phyloP scores from a whole-genome alignment of 1,140 invertebrate genomes.

The Marisa cornuarietis region DNA sequence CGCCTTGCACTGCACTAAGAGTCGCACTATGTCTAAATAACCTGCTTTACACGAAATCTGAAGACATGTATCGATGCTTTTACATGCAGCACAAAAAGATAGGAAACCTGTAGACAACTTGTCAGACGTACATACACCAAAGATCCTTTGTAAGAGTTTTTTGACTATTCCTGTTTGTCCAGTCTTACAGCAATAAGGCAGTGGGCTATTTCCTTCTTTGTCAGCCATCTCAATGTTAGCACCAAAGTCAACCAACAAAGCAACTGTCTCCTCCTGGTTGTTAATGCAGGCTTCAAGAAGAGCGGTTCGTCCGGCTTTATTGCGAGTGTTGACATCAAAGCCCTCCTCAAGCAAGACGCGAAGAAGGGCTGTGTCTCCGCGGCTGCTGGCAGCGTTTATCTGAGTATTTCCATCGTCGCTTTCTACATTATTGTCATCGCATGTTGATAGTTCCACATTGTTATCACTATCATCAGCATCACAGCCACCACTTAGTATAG shows the following conservation, averaged over 20 bases:
- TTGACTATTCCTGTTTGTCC: not conserved
- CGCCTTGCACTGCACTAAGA: not conserved
- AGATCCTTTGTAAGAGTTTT: not conserved
- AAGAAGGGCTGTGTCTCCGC: not conserved
- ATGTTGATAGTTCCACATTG: not conserved
- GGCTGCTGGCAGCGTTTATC: not conserved
- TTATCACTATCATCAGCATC: too few species aligned
- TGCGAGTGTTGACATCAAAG: not conserved
- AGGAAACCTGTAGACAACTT: not conserved
- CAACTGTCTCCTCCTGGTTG: not conserved
- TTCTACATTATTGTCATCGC: slow-evolving; percentile 1
- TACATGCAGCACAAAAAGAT: not conserved
- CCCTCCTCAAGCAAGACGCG: not conserved
- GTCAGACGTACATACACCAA: not conserved
- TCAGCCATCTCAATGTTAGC: not conserved
- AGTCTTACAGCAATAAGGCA: not conserved
- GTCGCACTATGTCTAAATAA: not conserved
- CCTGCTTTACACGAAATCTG: not conserved
- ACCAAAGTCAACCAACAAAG: not conserved
- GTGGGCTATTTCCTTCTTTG: not conserved
- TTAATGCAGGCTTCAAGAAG: not conserved
- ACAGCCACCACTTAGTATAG: too few species aligned
- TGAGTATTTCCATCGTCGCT: not conserved
- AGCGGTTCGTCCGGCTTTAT: not conserved
- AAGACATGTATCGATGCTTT: too few species aligned